phyloP scores from a whole-genome alignment of 2,113 vertebrate species.

The Phainopepla nitens region DNA sequence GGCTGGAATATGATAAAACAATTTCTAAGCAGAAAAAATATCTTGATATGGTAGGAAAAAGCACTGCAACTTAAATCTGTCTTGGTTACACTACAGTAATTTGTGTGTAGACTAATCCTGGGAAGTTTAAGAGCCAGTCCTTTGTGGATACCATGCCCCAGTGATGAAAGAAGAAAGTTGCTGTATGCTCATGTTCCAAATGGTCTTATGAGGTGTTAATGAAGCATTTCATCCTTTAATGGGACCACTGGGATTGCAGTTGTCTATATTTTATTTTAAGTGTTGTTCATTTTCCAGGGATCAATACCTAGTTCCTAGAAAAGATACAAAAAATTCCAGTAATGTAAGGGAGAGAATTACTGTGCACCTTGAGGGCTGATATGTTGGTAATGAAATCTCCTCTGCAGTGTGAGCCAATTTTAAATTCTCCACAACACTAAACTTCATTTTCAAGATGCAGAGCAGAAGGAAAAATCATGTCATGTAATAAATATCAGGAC shows the following conservation, averaged over 20 bases:
- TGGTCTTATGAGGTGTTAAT: constrained; percentile 26
- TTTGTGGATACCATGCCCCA: background rate
- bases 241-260: background rate
- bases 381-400: background rate
- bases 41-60: background rate
- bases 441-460: background rate
- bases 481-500: background rate
- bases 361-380: background rate
- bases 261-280: constrained; percentile 46
- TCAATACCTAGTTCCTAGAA: constrained; percentile 55
- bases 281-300: constrained; percentile 32
- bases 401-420: background rate
- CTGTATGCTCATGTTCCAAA: background rate
- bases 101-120: background rate
- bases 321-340: constrained; percentile 39
- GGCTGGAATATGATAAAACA: background rate
- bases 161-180: background rate
- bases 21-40: background rate
- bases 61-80: background rate
- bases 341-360: constrained; percentile 17
- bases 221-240: constrained; percentile 41
- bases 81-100: background rate
- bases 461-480: background rate
- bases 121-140: background rate
- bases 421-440: background rate